Percentiles rank a stretch among this genome's conserved stretches.
Evolutionary conservation across 2,797 vertebrate species (phyloP).

Genomic region (Spondyliosoma cantharus): DNA sequence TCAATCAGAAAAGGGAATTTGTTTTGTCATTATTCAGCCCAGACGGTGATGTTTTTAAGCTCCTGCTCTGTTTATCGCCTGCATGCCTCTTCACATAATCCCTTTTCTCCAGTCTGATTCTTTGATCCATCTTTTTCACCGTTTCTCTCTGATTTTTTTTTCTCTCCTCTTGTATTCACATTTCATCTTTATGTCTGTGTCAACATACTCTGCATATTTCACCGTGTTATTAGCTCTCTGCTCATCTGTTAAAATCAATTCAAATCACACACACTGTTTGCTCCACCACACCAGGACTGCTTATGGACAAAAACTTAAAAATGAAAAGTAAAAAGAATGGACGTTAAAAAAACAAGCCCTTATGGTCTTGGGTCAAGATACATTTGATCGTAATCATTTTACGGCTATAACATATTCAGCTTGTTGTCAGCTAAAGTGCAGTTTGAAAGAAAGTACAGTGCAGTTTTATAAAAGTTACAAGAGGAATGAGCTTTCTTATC

Average conservation of each 20-base stretch:
- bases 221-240: conserved; percentile 11
- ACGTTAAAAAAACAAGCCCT: background rate
- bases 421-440: conserved; percentile 8
- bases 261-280: conserved; percentile 17
- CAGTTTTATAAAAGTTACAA: conserved; percentile 4
- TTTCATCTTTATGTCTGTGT: conserved; percentile 20
- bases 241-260: conserved; percentile 8
- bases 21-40: background rate
- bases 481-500: conserved; percentile 23
- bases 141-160: conserved; percentile 6
- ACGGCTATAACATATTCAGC: conserved; percentile 12
- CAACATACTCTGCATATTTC: conserved; percentile 5
- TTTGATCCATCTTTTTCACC: background rate
- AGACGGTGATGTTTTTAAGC: background rate
- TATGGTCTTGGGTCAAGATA: background rate
- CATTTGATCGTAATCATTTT: background rate
- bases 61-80: background rate
- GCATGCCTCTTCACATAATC: background rate
- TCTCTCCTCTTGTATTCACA: background rate
- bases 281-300: background rate
- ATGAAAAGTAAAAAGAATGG: background rate
- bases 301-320: conserved; percentile 2
- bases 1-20: background rate
- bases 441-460: conserved; percentile 1
- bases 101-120: background rate